Base-by-base conservation (phyloP, 2,113 vertebrate species). In the Pholis gunnellus region DNA sequence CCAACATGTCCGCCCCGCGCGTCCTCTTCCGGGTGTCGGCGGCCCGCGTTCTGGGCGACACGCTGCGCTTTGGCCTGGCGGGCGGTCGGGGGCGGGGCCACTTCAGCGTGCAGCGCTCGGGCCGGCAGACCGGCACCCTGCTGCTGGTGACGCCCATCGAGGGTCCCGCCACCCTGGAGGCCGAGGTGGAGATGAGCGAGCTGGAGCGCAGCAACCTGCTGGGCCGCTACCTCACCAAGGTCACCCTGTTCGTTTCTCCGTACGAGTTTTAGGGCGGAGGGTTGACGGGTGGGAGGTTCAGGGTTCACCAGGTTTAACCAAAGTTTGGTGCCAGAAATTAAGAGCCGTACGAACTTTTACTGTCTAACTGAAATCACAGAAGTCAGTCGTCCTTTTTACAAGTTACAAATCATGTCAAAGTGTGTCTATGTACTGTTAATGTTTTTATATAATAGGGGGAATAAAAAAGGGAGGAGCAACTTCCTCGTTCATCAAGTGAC, bases 101-200 rank as follows among this genome's bases (percentile, higher is more conserved):
- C 57, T 96, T 96, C 1, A 38, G 91, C 0, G 93, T 97, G 72
- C 95, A 94, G 84, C 95, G 95, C 66, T 94, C 96, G 0, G 92
- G 91, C 72, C 85, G 88, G 48, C 95, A 95, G 79, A 95, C 91
- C 0, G 97, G 96, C 7, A 96, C 96, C 38, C 94, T 98, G 69
- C 89, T 97, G 61, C 94, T 97, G 82, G 94, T 93, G 84, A 90
- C 86, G 9, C 89, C 95, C 0, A 79, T 96, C 36, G 63, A 17
- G 0, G 96, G 97, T 6, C 96, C 97, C 0, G 5, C 91, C 36
- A 90, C 87, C 0, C 87, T 98, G 84, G 93, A 96, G 86, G 95
- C 95, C 0, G 95, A 97, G 64, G 93, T 97, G 91, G 96, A 97
- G 90, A 97, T 97, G 97, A 96, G 94, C 0, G 95, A 97, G 75